Evolutionary conservation across 2,797 vertebrate species (phyloP), one percentile per base, ranked within the genome.

Genomic region (Mus spretus): DNA sequence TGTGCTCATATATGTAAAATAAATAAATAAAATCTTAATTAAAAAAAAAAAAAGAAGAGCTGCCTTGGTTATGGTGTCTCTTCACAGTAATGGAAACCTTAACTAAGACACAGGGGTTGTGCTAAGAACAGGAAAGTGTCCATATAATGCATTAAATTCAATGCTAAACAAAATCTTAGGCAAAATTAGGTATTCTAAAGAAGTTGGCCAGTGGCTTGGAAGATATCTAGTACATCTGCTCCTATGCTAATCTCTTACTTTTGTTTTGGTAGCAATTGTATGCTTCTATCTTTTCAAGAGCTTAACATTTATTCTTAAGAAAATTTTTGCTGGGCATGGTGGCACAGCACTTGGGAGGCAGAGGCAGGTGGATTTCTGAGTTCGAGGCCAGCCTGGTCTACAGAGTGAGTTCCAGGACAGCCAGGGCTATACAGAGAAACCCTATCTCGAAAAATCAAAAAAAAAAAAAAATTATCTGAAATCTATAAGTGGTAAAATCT

Each of bases 231-330:
- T 19, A 55, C 6, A 86, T 81, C 67, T 93, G 28, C 26, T 75
- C n/a, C 75, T 75, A n/a, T 74, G 74, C 90, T 74, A 94, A 70
- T 83, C n/a, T 95, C 26, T 82, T 87, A 10, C 26, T 67, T 96
- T 96, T 75, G 6, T 77, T 84, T 92, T 89, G n/a, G 22, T 28
- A 40, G 59, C 70, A 90, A 83, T 91, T 82, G 34, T 22, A 31
- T 79, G 17, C 9, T 79, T 94, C 53, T 65, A 50, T 85, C 19
- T 40, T 92, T 96, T 94, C 17, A 74, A 10, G 6, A 80, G 34
- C 31, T 50, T 47, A 47, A 47, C 61, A 47, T 82, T 91, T 80
- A 90, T 92, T 93, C 50, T 74, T 91, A 50, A 91, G 74, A 80
- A 63, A 93, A 22, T 80, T 89, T 87, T 59, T 44, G 44, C 44